Percentiles rank a stretch among this genome's conserved stretches.
These are phyloP conservation scores for Elgaria multicarinata DNA, from an alignment of 2,113 vertebrate genomes.

Conservation along the genomic window DNA sequence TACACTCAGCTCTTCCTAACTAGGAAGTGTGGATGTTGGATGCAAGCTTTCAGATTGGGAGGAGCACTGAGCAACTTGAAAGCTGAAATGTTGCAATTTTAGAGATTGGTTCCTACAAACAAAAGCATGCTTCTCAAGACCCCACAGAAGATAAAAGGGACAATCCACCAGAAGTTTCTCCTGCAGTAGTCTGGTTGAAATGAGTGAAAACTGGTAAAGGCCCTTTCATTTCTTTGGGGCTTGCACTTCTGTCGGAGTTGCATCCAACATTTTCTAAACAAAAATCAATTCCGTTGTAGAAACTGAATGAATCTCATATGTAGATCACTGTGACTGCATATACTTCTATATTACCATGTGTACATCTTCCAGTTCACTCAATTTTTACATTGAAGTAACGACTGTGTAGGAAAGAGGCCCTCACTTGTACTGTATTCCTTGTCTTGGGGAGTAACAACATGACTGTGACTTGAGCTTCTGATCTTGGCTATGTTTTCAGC, in stretches of 20 bases:
- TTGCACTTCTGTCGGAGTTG: neutral
- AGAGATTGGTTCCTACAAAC: neutral
- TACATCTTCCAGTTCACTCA: neutral
- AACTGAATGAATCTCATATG: neutral
- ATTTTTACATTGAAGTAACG: neutral
- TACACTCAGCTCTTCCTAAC: neutral
- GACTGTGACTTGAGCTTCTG: neutral
- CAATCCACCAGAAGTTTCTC: neutral
- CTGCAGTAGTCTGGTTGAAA: no score
- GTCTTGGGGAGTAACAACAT: neutral
- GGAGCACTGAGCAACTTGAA: neutral
- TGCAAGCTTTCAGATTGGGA: neutral
- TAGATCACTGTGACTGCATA: neutral
- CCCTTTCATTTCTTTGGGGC: neutral
- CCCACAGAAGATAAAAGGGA: neutral
- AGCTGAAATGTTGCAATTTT: neutral
- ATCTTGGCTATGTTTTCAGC: neutral
- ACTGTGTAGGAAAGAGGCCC: neutral
- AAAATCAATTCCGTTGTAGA: neutral
- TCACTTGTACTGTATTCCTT: neutral
- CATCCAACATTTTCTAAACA: neutral
- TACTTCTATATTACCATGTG: neutral
- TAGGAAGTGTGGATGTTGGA: neutral
- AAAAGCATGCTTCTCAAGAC: neutral
- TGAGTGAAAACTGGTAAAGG: neutral